Evolutionary conservation across 2,797 vertebrate genomes (phyloP), one percentile per base, ranked within the genome.

Genomic region (Hemitrygon akajei): DNA sequence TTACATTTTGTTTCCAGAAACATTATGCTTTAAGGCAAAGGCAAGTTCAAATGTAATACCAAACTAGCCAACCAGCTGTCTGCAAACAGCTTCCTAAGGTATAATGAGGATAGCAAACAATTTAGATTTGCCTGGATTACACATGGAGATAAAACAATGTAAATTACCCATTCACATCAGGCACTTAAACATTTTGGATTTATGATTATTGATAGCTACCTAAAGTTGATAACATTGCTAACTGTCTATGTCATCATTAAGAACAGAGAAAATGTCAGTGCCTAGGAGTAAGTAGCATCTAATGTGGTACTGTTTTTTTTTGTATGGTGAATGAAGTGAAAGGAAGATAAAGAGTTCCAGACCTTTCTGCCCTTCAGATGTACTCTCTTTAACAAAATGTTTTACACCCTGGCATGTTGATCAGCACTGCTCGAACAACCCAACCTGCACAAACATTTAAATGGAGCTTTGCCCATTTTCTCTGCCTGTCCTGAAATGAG

Each of bases 121-220:
- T 56, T 93, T 56, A 93, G 71, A 75, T 93, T 56, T 93, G 91
- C 22, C 40, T 93, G 22, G 37, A 4, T n/a, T 76, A 73, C 71
- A 40, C 25, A 25, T 40, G 69, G 69, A 30, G 89, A 92, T 73
- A 27, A 92, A 73, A 92, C 89, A 40, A 92, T 37, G 66, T 27
- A 92, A 91, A 75, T 87, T 1, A 87, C 47, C 40, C 40, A 37
- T 92, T 75, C 69, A 27, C 66, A 73, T 73, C 47, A 92, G 73
- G 37, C 89, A 92, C 91, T 93, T 93, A 93, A 73, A 75, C 71
- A 40, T 56, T 66, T 89, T 10, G 86, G 86, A 89, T 89, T 7
- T 37, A 89, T 66, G 86, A 37, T 89, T 89, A 66, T 69, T 63
- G n/a, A 37, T 69, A 37, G 66, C 30, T 37, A 34, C 86, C 60